These are phyloP conservation scores for Scyliorhinus canicula DNA, from an alignment of 2,797 vertebrate genomes.

Conservation along the genomic window DNA sequence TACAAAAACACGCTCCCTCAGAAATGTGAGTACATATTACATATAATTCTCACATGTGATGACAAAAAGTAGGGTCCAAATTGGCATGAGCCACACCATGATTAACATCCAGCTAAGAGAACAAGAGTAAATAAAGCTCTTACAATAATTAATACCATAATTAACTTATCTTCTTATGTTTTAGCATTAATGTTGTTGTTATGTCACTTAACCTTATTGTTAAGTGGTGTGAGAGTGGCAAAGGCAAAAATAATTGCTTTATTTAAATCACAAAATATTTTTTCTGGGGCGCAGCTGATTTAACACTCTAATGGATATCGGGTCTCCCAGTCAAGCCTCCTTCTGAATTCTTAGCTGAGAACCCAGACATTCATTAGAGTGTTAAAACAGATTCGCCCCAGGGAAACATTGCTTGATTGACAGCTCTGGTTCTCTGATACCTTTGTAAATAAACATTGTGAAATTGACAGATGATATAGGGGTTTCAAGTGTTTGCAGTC, in stretches of 20 bases:
- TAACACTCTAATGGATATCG: too few species aligned
- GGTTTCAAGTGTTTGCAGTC: too few species aligned
- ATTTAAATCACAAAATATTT: neutral
- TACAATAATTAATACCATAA: neutral
- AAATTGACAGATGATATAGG: too few species aligned
- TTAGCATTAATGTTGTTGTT: neutral
- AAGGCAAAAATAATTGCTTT: neutral
- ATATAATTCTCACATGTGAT: neutral
- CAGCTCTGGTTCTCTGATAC: too few species aligned
- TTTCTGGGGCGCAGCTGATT: too few species aligned
- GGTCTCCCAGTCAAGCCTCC: too few species aligned
- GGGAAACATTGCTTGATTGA: too few species aligned
- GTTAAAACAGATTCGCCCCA: too few species aligned
- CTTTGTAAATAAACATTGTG: too few species aligned
- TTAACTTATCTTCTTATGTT: neutral
- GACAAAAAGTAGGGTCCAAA: neutral
- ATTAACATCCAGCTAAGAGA: neutral
- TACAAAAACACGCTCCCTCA: neutral
- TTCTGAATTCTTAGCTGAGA: too few species aligned
- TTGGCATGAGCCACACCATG: neutral
- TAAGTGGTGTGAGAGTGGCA: neutral
- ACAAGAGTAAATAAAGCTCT: neutral
- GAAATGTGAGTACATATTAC: neutral
- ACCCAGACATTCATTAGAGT: too few species aligned
- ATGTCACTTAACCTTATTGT: neutral